Base-by-base conservation (phyloP, 1,140 invertebrate species). In the Ooceraea biroi region DNA sequence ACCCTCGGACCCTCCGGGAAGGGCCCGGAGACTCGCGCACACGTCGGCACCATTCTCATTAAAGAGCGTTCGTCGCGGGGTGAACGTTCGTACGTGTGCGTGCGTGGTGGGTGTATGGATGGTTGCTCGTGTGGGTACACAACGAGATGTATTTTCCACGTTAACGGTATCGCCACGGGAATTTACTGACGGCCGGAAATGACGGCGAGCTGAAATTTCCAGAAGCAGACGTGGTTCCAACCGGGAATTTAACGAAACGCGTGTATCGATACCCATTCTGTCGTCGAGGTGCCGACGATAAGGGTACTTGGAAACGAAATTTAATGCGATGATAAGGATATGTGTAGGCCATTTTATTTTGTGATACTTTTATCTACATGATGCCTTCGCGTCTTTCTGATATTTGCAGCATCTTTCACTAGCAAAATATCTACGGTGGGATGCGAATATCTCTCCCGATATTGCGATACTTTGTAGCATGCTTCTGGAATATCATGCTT, bases 121-220 rank as follows among this genome's bases (percentile, higher is more conserved):
- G 44, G 10, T 73, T n/a, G 25, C 8, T 41, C 27, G 76, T 71
- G 17, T 44, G 66, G 11, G 41, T 74, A 10, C 36, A 19, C 61
- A 74, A 74, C 72, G 57, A 63, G 57, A 25, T 25, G 58, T 66
- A 57, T 66, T 82, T 85, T 82, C 58, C 68, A 30, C 41, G 58
- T n/a, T n/a, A n/a, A 66, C 58, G 19, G 46, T 84, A 78, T 78
- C 74, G 55, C 57, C 36, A 41, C 71, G 41, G 73, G 41, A 84
- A 84, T 84, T 68, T 78, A 77, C 48, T 44, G 76, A 68, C 76
- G 22, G 63, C 48, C 73, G 73, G 58, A 76, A 76, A 76, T 76
- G 63, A 63, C 63, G 48, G 12, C 76, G 63, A 41, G 19, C n/a
- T 60, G 61, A 66, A 80, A 80, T 65, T 44, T 80, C 19, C 44